Evolutionary conservation across 92 coral and sea anemone genomes (phyloP), one percentile per base, ranked within the genome.

Genomic region (Siderastrea radians): DNA sequence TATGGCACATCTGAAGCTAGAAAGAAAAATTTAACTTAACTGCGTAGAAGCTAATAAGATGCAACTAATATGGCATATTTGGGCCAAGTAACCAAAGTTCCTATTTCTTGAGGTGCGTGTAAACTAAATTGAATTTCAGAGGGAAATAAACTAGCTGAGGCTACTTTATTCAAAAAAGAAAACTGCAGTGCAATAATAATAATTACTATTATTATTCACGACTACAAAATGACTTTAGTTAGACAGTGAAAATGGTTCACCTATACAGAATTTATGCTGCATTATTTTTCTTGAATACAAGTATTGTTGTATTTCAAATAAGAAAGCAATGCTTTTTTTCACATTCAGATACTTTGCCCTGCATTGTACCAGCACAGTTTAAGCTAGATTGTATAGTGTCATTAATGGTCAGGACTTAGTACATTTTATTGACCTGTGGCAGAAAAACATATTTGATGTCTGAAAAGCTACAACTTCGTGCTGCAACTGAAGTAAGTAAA

Each of bases 1-100:
- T 95, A 93, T 93, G 93, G 93, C 92, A 95, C 91, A 88, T 91
- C 93, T 94, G 95, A 54, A 81, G 75, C 88, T 78, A 79, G 85
- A 59, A 61, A 59, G 69, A 68, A 75, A 75, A 82, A 67, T 74
- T 82, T 80, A 86, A 38, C 74, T 81, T 78, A 26, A 26, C 38
- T 38, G 5, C 5, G 83, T 66, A 62, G 73, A 60, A 79, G 38
- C 62, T 80, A 79, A 66, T 59, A 72, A 67, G 12, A 5, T 71
- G 66, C 47, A 17, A 61, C 45, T 43, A 75, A 64, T 38, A 49
- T 43, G 54, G 78, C 78, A 69, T 5, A 80, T 47, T 70, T 19
- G n/a, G 47, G 19, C 68, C 77, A n/a, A 54, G 38, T 9, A 3
- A 7, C 7, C 38, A 82, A 70, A 3, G 12, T 50, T 15, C 11